Percentiles rank a stretch among this genome's conserved stretches.
phyloP scores from a whole-genome alignment of 2,113 vertebrate genomes.

The Siphamia tubifer region DNA sequence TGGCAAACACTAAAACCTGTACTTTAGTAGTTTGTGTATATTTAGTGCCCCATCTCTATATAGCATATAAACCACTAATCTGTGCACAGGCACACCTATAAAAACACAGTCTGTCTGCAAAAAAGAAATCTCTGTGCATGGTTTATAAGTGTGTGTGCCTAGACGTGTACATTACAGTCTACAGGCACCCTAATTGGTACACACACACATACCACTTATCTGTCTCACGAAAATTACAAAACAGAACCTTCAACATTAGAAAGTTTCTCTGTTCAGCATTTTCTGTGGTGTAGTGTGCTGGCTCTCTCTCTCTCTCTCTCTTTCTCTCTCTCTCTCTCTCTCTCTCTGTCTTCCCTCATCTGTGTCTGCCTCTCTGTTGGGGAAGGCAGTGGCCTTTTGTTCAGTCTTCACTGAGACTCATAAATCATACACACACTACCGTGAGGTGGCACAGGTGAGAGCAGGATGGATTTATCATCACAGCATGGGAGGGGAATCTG shows the following conservation, averaged over 20 bases:
- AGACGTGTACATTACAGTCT: constrained; percentile 12
- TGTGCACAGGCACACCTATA: constrained; percentile 20
- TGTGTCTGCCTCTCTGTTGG: constrained; percentile 27
- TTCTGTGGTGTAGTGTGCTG: background rate
- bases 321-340: background rate
- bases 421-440: constrained; percentile 63
- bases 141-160: constrained; percentile 10
- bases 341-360: background rate
- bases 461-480: constrained; percentile 63
- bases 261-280: constrained; percentile 47
- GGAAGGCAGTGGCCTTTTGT: constrained; percentile 52
- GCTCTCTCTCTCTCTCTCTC: background rate
- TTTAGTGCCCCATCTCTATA: constrained; percentile 5
- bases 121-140: background rate
- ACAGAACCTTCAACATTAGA: constrained; percentile 34
- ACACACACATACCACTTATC: constrained; percentile 25
- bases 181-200: constrained; percentile 37
- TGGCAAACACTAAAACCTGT: background rate
- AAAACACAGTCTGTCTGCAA: constrained; percentile 24
- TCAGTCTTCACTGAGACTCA: constrained; percentile 46
- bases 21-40: constrained; percentile 4
- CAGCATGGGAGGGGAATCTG: background rate
- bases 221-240: constrained; percentile 41
- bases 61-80: constrained; percentile 12
- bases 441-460: constrained; percentile 55